Conservation (phyloP, 2,797 vertebrate species). For the Sylvia borin region DNA sequence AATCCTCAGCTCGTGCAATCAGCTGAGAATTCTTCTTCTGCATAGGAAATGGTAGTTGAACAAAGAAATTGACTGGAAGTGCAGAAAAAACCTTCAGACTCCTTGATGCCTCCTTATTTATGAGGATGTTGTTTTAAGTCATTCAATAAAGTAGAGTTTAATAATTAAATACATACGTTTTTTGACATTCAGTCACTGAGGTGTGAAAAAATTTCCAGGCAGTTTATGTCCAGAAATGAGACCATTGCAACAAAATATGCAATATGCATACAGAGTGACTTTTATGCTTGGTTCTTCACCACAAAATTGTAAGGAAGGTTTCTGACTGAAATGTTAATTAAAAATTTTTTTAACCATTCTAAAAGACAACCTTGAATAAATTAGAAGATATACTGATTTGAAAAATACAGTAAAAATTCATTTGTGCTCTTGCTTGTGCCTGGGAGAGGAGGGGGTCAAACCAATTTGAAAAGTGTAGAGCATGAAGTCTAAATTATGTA, state of each 20-base stretch:
- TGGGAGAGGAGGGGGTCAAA: slow-evolving; percentile 8
- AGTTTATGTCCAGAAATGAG: background rate
- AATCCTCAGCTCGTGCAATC: background rate
- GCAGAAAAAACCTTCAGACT: background rate
- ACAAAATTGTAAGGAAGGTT: background rate
- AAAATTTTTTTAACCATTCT: background rate
- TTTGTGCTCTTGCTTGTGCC: background rate
- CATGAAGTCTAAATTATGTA: slow-evolving; percentile 25
- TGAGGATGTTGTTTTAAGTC: background rate
- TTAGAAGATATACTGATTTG: background rate
- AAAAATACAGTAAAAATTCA: background rate
- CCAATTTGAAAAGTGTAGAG: slow-evolving; percentile 42
- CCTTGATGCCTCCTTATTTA: background rate
- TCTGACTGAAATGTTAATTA: background rate
- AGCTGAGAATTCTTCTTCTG: background rate
- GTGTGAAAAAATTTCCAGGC: background rate
- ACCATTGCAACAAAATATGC: background rate
- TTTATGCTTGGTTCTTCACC: background rate
- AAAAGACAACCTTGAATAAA: background rate
- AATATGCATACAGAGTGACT: background rate
- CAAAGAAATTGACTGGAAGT: background rate
- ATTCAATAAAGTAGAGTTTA: background rate
- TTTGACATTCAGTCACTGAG: background rate
- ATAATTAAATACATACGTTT: background rate
- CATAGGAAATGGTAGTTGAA: background rate